Percentiles rank a stretch among this genome's conserved stretches.
Conservation (phyloP, 2,113 vertebrate genomes). For the Notarius lentiginosus region DNA sequence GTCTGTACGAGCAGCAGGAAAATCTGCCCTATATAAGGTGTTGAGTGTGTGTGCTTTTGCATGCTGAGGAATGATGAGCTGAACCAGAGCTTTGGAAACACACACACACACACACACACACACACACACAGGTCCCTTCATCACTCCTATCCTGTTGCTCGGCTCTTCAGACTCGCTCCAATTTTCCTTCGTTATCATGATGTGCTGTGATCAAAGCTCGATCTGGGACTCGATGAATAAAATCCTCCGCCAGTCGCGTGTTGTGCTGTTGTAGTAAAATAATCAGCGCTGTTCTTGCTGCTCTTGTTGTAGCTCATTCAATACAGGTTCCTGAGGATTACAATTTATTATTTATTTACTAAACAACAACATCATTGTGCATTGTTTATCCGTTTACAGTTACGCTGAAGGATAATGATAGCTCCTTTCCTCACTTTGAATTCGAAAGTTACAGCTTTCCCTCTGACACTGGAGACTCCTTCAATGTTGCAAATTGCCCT, state of each 20-base stretch:
- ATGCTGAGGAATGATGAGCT: conserved; percentile 42
- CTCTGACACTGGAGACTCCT: neutral
- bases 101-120: conserved; percentile 11
- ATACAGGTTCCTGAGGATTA: neutral
- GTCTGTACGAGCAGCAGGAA: conserved; percentile 61
- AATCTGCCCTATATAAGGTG: conserved; percentile 70
- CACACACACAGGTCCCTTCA: conserved; percentile 4
- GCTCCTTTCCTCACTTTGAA: neutral
- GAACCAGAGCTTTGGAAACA: conserved; percentile 48
- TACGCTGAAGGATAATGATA: neutral
- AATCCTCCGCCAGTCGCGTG: neutral
- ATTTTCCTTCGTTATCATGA: neutral
- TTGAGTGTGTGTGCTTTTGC: conserved; percentile 38
- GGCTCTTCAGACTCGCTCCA: conserved; percentile 6
- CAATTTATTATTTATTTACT: neutral
- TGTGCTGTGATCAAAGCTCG: neutral
- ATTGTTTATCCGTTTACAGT: neutral
- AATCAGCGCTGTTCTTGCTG: no score
- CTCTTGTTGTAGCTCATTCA: no score
- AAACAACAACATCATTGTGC: neutral
- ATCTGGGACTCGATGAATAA: neutral
- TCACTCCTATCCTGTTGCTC: neutral
- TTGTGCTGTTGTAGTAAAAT: neutral
- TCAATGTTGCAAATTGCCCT: neutral
- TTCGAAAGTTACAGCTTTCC: neutral